Evolutionary conservation across 2,797 vertebrate genomes (phyloP).

Genomic region (Sebastes nivosus): DNA sequence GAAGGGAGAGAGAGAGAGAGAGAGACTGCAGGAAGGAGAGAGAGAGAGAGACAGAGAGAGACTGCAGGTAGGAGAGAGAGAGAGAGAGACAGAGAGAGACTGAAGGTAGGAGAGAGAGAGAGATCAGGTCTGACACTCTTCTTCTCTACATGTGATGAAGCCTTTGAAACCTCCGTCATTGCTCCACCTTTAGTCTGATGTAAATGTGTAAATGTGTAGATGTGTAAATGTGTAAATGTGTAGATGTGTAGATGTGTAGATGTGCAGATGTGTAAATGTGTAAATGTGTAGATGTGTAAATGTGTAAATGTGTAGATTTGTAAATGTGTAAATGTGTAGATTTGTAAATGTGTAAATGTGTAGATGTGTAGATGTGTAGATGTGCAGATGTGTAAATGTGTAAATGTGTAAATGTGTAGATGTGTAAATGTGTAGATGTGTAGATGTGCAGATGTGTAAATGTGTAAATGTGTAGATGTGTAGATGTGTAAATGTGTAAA

Average conservation of each 20-base stretch:
- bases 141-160: not conserved
- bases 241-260: fast-evolving
- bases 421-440: no score
- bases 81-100: not conserved
- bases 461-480: no score
- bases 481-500: no score
- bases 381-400: fast-evolving
- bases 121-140: not conserved
- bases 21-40: not conserved
- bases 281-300: fast-evolving
- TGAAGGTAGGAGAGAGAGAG: slow-evolving; percentile 18
- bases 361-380: fast-evolving
- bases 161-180: not conserved
- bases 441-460: fast-evolving
- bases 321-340: fast-evolving
- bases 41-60: slow-evolving; percentile 50
- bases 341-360: no score
- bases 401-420: fast-evolving
- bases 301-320: fast-evolving
- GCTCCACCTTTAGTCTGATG: no score
- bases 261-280: no score
- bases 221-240: no score
- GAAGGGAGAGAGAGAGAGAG: no score
- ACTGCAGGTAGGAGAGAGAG: slow-evolving; percentile 37
- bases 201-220: no score